Percentiles rank a stretch among this genome's conserved stretches.
These are phyloP conservation scores for Sebastes matsubarae DNA, from an alignment of 2,797 vertebrate species.

Conservation along the genomic window DNA sequence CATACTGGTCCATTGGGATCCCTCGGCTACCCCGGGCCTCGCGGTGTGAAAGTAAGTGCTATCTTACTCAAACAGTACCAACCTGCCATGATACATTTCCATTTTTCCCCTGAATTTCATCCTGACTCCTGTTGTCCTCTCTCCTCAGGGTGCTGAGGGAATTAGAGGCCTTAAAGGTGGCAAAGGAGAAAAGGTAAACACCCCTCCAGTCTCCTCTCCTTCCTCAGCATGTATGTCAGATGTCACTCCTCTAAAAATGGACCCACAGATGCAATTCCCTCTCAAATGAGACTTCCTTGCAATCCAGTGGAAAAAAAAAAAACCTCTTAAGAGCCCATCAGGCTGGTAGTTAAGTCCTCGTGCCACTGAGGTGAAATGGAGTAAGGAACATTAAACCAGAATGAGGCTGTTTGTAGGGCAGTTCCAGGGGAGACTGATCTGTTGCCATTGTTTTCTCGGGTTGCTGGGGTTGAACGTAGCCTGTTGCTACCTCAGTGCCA, in stretches of 20 bases:
- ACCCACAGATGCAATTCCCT: constrained; percentile 28
- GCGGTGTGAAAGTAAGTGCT: constrained; percentile 94
- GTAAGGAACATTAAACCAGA: constrained; percentile 59
- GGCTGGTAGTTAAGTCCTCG: constrained; percentile 43
- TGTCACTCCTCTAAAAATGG: constrained; percentile 31
- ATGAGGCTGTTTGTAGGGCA: constrained; percentile 50
- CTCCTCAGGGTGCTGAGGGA: constrained; percentile 92
- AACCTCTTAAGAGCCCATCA: constrained; percentile 40
- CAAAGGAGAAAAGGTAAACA: constrained; percentile 96
- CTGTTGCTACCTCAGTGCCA: constrained; percentile 5
- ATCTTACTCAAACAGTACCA: not conserved
- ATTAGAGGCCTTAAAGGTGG: constrained; percentile 95
- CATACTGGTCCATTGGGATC: constrained; percentile 91
- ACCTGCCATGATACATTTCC: not conserved
- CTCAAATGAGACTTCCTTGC: constrained; percentile 41
- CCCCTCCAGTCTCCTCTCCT: not conserved
- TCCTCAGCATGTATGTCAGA: constrained; percentile 30
- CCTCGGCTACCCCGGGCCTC: constrained; percentile 95
- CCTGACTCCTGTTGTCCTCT: constrained; percentile 9
- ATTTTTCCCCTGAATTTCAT: not conserved
- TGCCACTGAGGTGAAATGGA: constrained; percentile 65
- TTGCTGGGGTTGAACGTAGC: not conserved
- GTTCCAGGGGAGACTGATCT: constrained; percentile 36
- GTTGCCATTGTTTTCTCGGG: constrained; percentile 49
- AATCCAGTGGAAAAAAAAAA: constrained; percentile 38